phyloP scores from a whole-genome alignment of 2,888 invertebrate species.

The Apamea sordens region DNA sequence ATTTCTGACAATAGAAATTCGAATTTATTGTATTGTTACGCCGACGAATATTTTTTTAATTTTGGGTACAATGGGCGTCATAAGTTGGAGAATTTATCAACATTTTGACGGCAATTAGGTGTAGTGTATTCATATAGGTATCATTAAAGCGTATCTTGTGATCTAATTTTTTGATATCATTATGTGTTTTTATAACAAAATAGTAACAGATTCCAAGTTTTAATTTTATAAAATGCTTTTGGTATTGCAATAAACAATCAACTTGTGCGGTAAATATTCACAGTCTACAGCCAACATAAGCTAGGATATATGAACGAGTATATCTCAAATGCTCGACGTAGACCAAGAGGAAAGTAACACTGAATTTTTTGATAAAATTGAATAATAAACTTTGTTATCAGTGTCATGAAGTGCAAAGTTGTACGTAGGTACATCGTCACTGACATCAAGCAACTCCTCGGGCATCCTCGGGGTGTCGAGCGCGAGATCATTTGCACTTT shows the following conservation, averaged over 20 bases:
- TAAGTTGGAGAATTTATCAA: neutral
- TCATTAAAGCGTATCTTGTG: neutral
- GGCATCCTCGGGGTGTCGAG: neutral
- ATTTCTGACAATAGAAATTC: neutral
- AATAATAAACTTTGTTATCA: conserved; percentile 11
- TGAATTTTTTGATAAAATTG: neutral
- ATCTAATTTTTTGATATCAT: neutral
- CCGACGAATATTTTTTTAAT: neutral
- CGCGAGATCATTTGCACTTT: conserved; percentile 14
- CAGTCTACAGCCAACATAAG: neutral
- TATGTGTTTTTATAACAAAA: neutral
- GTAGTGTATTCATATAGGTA: neutral
- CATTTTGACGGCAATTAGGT: neutral
- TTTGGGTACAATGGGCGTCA: neutral
- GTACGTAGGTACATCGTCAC: neutral
- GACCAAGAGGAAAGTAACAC: neutral
- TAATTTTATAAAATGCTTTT: neutral
- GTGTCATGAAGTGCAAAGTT: conserved; percentile 6
- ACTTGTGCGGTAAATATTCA: neutral
- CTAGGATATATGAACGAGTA: no score
- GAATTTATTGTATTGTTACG: neutral
- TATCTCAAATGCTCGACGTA: neutral
- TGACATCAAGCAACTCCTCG: neutral
- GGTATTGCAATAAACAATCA: neutral
- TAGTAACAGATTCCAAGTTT: neutral